A percentile compares a stretch with the other conserved stretches of the same genome.
Evolutionary conservation across 1,140 invertebrate genomes (phyloP).

Genomic region (Pararge aegeria): DNA sequence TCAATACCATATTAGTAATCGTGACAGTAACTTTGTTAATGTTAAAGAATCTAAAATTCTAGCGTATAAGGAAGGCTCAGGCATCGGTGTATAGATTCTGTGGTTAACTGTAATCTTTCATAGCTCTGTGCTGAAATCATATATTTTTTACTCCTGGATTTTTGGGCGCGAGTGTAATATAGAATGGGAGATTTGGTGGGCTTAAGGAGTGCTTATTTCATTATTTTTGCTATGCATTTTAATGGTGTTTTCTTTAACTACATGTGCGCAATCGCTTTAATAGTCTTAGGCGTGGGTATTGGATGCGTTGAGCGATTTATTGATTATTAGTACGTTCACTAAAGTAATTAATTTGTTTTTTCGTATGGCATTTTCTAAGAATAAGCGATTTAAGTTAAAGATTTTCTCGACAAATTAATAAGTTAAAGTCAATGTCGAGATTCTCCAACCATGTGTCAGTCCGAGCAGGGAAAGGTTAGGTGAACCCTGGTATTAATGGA

Average conservation of each 20-base stretch:
- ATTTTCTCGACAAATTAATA: too few relatives aligned
- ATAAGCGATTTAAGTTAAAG: too few relatives aligned
- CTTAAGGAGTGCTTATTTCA: constrained; percentile 43
- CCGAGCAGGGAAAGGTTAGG: too few relatives aligned
- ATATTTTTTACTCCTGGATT: constrained; percentile 69
- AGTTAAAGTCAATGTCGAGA: too few relatives aligned
- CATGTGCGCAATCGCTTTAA: constrained; percentile 32
- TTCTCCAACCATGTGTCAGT: too few relatives aligned
- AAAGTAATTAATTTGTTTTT: too few relatives aligned
- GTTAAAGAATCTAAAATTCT: constrained; percentile 9
- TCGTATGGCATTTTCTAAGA: too few relatives aligned
- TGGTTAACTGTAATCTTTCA: constrained; percentile 21
- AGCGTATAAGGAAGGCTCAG: constrained; percentile 25
- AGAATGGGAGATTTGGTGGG: constrained; percentile 27
- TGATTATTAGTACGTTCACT: too few relatives aligned
- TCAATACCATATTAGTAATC: constrained; percentile 13
- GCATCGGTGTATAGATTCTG: constrained; percentile 29
- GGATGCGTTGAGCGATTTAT: not conserved
- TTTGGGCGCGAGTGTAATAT: constrained; percentile 40
- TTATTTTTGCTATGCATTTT: constrained; percentile 74
- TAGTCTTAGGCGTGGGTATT: constrained; percentile 22
- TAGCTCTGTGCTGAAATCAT: constrained; percentile 39
- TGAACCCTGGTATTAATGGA: too few relatives aligned
- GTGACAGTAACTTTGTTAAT: not conserved
- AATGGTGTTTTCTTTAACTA: constrained; percentile 33